These are phyloP conservation scores for Riptortus pedestris DNA, from an alignment of 1,140 invertebrate genomes.

Conservation along the genomic window DNA sequence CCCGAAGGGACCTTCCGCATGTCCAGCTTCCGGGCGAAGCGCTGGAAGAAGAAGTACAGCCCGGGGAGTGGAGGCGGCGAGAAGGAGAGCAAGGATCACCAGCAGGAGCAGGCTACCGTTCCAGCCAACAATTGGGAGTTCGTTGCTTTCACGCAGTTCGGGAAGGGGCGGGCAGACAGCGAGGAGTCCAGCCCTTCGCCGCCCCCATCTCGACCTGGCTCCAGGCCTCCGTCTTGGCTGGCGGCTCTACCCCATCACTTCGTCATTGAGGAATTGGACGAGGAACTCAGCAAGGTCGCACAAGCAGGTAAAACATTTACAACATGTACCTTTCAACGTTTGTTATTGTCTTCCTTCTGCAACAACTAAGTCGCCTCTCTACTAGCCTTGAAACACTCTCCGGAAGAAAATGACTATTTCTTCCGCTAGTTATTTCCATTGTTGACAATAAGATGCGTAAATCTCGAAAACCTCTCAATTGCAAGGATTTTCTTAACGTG, in stretches of 20 bases:
- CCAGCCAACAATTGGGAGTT: constrained; percentile 38
- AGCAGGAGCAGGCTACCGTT: constrained; percentile 17
- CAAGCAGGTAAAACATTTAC: too few species aligned
- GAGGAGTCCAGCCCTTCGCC: constrained; percentile 24
- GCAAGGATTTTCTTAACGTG: too few species aligned
- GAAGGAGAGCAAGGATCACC: constrained; percentile 14
- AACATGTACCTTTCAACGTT: too few species aligned
- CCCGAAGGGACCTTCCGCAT: constrained; percentile 34
- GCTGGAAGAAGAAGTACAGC: constrained; percentile 36
- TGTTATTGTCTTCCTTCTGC: too few species aligned
- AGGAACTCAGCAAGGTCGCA: not conserved
- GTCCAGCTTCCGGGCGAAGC: constrained; percentile 39
- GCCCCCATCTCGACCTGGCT: constrained; percentile 27
- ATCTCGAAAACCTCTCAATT: too few species aligned
- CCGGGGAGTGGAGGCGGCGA: constrained; percentile 25
- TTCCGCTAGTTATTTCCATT: too few species aligned
- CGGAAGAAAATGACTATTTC: too few species aligned
- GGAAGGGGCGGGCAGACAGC: constrained; percentile 28
- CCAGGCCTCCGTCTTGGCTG: constrained; percentile 32
- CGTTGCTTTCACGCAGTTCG: constrained; percentile 35
- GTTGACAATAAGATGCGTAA: too few species aligned
- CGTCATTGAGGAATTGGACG: constrained; percentile 29
- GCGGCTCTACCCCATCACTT: constrained; percentile 31
- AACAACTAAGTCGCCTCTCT: too few species aligned
- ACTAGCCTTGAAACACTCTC: too few species aligned